phyloP scores from a whole-genome alignment of 2,888 invertebrate species.

The Amphipyra tragopoginis region DNA sequence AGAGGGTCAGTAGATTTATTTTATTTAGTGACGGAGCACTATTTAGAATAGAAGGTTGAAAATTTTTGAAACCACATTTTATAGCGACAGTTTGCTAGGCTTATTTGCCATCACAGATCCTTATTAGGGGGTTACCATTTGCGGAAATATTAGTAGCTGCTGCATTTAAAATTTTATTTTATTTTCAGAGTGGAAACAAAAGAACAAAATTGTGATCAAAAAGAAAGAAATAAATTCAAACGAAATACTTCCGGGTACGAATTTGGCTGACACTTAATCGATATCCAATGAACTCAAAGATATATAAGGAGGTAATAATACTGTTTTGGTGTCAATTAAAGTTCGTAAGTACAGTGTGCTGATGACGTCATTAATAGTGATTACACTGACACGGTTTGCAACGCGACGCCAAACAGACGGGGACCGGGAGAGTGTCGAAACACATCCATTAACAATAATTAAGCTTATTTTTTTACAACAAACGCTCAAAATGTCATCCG shows the following conservation, averaged over 20 bases:
- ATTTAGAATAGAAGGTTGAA: no score
- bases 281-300: constrained; percentile 38
- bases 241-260: constrained; percentile 28
- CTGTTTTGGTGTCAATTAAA: constrained; percentile 33
- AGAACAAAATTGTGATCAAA: background rate
- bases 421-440: constrained; percentile 61
- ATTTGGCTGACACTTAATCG: constrained; percentile 32
- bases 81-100: no score
- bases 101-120: no score
- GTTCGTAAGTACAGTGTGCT: constrained; percentile 25
- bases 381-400: constrained; percentile 60
- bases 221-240: constrained; percentile 3
- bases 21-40: no score
- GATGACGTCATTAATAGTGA: constrained; percentile 59
- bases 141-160: no score
- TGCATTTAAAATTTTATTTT: background rate
- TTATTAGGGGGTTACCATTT: no score
- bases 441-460: constrained; percentile 65
- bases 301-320: constrained; percentile 36
- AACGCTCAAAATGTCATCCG: constrained; percentile 53
- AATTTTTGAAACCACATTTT: no score
- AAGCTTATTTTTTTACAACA: constrained; percentile 57
- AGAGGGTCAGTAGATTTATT: background rate
- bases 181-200: constrained; percentile 8
- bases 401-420: constrained; percentile 50